phyloP scores from a whole-genome alignment of 2,797 vertebrate genomes.

The Oophaga sylvatica region DNA sequence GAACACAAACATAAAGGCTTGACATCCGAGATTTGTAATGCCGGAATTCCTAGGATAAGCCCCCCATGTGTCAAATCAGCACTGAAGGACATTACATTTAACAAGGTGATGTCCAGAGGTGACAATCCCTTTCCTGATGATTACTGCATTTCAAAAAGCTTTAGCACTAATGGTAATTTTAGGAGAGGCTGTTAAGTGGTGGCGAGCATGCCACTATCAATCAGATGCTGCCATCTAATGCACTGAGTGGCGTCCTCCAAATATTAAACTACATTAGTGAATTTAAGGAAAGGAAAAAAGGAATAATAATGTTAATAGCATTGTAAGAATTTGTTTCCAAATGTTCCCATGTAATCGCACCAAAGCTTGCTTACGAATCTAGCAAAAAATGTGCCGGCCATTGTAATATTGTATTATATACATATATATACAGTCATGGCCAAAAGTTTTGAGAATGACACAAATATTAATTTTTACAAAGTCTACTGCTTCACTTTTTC shows the following conservation, averaged over 20 bases:
- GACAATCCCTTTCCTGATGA: background rate
- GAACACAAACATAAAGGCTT: background rate
- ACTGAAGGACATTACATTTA: background rate
- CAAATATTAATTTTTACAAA: too few relatives aligned
- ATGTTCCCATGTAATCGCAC: background rate
- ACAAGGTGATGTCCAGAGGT: constrained; percentile 6
- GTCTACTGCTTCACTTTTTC: too few relatives aligned
- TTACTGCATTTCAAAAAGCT: background rate
- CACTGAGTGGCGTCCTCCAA: background rate
- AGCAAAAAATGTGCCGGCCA: too few relatives aligned
- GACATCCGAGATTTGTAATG: background rate
- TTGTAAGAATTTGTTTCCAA: background rate
- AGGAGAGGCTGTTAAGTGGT: background rate
- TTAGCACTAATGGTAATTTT: constrained; percentile 9
- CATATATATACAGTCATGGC: too few relatives aligned
- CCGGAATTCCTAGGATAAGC: background rate
- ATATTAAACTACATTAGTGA: background rate
- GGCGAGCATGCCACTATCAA: background rate
- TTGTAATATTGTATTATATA: too few relatives aligned
- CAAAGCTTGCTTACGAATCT: too few relatives aligned
- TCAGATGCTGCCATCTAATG: constrained; percentile 24
- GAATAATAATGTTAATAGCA: background rate
- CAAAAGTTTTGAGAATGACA: too few relatives aligned
- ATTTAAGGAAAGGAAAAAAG: background rate
- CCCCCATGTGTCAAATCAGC: background rate